Evolutionary conservation across 2,113 vertebrate genomes (phyloP).

Genomic region (Dasyurus viverrinus): DNA sequence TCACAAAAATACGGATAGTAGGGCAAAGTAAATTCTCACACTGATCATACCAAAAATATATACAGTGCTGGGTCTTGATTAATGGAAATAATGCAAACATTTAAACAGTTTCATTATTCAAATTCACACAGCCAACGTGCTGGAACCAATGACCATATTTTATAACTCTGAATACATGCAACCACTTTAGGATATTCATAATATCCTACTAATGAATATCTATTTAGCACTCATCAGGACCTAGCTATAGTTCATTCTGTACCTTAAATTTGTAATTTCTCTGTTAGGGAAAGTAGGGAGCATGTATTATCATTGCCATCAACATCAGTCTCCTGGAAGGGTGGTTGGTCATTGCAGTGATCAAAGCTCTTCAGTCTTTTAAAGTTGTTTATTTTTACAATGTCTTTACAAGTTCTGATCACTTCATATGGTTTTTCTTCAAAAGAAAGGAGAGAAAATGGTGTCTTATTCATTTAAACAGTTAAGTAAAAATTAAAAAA

Average conservation of each 20-base stretch:
- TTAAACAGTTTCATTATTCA: neutral
- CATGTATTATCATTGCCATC: neutral
- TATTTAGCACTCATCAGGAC: neutral
- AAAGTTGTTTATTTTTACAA: neutral
- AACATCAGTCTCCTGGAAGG: neutral
- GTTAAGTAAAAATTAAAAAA: neutral
- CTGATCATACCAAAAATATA: neutral
- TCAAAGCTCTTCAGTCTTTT: neutral
- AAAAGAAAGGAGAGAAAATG: neutral
- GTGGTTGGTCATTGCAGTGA: neutral
- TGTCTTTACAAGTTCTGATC: neutral
- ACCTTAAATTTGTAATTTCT: neutral
- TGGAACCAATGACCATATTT: neutral
- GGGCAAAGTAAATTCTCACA: neutral
- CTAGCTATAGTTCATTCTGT: neutral
- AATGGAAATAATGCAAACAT: neutral
- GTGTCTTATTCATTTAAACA: neutral
- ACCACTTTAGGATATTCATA: neutral
- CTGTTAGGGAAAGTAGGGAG: neutral
- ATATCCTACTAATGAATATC: too few relatives aligned
- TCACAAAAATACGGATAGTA: neutral
- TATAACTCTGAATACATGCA: neutral
- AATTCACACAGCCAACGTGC: neutral
- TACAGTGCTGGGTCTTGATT: neutral
- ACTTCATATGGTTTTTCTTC: neutral